Base-by-base conservation (phyloP, 2,888 invertebrate species). In the Nomada ferruginata region DNA sequence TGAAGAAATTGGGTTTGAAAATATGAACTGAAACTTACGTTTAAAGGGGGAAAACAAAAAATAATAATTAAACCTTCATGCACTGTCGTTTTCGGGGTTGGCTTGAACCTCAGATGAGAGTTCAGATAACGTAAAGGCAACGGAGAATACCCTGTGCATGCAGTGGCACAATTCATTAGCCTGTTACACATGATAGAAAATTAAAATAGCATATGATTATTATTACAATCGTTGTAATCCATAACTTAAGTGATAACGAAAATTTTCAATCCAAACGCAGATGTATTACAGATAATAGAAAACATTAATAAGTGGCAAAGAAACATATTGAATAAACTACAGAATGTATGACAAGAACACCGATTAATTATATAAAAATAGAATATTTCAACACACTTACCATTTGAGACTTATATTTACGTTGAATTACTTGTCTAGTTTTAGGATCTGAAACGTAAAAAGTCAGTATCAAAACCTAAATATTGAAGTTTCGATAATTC, bases 371-470 rank as follows among this genome's bases (percentile, higher is more conserved):
- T 36, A 66, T 15, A 55, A 5, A n/a, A 36, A 57, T 36, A n/a
- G 18, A 36, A 2, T 23, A 55, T 44, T 36, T 50, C 10, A 64
- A 20, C 42, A 68, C 84, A 95, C 98, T 97, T 95, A 98, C 99
- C 99, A 99, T 98, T 91, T 97, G 97, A 72, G 99, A 99, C 95
- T 98, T 98, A 95, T 99, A 99, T 95, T 97, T 98, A 93, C 99
- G 96, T 94, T 99, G 98, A 92, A 98, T 97, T 90, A 99, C 97
- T 95, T 99, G 98, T 93, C 98, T 96, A 89, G 98, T 98, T 95
- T 99, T 99, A 87, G 99, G 98, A 97, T 99, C 99, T 99, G 95
- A 79, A 97, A 96, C 84, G 90, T 87, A 90, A 91, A 69, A 50
- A 26, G 18, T 23, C n/a, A 3, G 15, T 47, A 13, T 69, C 2